phyloP scores from a whole-genome alignment of 2,888 invertebrate species.

The Erebia palarica region DNA sequence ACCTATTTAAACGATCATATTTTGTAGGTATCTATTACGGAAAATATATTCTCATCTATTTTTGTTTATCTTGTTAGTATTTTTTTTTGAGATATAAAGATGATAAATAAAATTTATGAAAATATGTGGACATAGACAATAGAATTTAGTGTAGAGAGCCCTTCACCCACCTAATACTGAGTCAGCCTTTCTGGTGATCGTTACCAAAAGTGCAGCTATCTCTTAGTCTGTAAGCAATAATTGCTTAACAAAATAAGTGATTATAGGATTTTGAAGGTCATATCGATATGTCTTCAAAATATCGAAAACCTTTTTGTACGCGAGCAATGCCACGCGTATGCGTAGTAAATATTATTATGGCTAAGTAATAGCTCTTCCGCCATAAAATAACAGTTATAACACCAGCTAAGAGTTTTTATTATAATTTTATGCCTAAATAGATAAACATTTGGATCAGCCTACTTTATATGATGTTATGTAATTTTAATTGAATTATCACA shows the following conservation, averaged over 20 bases:
- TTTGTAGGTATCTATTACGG: too few relatives aligned
- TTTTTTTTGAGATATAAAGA: too few relatives aligned
- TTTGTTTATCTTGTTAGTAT: too few relatives aligned
- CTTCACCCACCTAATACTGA: too few relatives aligned
- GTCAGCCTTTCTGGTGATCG: too few relatives aligned
- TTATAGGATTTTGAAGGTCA: conserved; percentile 6
- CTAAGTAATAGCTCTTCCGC: neutral
- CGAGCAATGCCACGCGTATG: conserved; percentile 6
- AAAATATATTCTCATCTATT: too few relatives aligned
- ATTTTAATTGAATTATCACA: neutral
- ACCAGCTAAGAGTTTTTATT: neutral
- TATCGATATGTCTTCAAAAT: neutral
- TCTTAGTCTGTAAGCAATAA: neutral
- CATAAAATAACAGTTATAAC: neutral
- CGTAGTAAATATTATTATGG: conserved; percentile 1
- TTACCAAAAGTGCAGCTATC: too few relatives aligned
- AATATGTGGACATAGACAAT: neutral
- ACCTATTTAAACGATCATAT: too few relatives aligned
- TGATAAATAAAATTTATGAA: too few relatives aligned
- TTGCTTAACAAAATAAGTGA: neutral
- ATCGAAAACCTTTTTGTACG: neutral
- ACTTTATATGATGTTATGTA: conserved; percentile 5
- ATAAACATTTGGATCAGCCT: conserved; percentile 17
- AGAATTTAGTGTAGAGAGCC: too few relatives aligned
- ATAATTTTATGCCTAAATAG: conserved; percentile 8